phyloP scores from a whole-genome alignment of 2,797 vertebrate genomes.

The Sebastes itinus region DNA sequence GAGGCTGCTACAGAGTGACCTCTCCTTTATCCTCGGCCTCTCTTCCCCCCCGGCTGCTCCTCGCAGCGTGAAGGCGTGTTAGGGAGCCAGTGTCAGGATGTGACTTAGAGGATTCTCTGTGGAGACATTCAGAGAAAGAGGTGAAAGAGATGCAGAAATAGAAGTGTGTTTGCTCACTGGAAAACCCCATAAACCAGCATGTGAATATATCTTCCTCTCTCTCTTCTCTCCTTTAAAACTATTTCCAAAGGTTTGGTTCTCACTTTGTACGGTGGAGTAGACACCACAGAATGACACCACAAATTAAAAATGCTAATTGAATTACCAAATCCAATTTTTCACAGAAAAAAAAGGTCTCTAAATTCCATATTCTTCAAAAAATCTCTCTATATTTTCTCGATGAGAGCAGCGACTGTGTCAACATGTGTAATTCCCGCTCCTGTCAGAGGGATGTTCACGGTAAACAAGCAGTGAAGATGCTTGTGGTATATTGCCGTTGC shows the following conservation, averaged over 20 bases:
- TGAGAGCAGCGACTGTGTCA: slow-evolving; percentile 51
- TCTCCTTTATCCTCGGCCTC: slow-evolving; percentile 22
- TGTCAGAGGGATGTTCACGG: slow-evolving; percentile 55
- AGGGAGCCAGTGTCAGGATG: slow-evolving; percentile 31
- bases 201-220: slow-evolving; percentile 26
- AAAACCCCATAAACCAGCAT: slow-evolving; percentile 60
- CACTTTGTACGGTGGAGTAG: neutral
- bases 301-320: neutral
- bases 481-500: slow-evolving; percentile 37
- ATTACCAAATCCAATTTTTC: too few species aligned
- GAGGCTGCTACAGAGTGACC: slow-evolving; percentile 16
- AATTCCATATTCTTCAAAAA: neutral
- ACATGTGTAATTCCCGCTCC: slow-evolving; percentile 15
- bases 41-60: neutral
- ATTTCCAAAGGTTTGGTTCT: slow-evolving; percentile 22
- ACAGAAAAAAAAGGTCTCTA: too few species aligned
- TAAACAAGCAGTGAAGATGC: slow-evolving; percentile 47
- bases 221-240: neutral
- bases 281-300: neutral
- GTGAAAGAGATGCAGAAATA: slow-evolving; percentile 68
- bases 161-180: slow-evolving; percentile 72
- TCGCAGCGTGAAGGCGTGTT: slow-evolving; percentile 22
- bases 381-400: slow-evolving; percentile 3
- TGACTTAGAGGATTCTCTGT: slow-evolving; percentile 57
- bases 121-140: slow-evolving; percentile 35